Percentiles rank a stretch among this genome's conserved stretches.
Evolutionary conservation across 1,140 invertebrate genomes (phyloP).

Genomic region (Solenopsis invicta): DNA sequence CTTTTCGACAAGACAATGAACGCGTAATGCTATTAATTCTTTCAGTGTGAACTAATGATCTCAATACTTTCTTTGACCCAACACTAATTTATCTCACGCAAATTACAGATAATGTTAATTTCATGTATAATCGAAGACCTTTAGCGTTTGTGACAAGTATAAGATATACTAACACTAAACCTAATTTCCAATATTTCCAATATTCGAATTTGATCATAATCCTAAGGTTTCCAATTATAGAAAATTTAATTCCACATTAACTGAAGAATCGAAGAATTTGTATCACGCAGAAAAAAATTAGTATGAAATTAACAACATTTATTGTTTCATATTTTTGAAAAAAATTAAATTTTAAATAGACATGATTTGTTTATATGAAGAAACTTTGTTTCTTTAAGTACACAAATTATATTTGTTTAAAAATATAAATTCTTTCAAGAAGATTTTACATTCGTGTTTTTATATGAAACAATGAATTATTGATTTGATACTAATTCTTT

Average conservation of each 20-base stretch:
- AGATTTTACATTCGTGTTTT: no score
- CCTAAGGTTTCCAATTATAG: background rate
- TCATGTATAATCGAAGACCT: background rate
- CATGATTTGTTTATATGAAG: no score
- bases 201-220: background rate
- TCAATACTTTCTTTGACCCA: background rate
- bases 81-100: background rate
- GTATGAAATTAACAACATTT: no score
- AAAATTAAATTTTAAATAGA: no score
- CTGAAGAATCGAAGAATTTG: background rate
- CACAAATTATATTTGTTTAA: no score
- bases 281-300: no score
- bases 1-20: constrained; percentile 53
- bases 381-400: no score
- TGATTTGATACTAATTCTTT: no score
- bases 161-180: background rate
- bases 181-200: background rate
- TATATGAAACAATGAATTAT: no score
- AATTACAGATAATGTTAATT: background rate
- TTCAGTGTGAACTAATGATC: background rate
- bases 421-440: no score
- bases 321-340: no score
- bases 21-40: background rate
- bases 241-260: background rate
- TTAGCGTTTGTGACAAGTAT: background rate